Conservation (phyloP, 53 echinoderm and acorn worm genomes). For the Astropecten irregularis region DNA sequence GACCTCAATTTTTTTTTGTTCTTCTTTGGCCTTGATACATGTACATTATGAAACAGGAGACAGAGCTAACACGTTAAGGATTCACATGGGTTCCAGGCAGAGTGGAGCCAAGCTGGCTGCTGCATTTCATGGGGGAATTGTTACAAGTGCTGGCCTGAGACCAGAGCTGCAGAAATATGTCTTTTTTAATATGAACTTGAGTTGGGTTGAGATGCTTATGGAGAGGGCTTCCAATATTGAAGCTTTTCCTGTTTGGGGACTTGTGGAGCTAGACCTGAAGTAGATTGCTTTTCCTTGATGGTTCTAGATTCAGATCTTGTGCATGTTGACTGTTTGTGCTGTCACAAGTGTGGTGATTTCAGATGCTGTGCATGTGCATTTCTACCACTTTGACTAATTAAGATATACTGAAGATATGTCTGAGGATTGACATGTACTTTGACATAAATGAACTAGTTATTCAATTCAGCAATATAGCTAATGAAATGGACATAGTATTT, state of each 20-base stretch:
- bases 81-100: conserved; percentile 24
- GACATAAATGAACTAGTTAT: too few species aligned
- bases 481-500: too few species aligned
- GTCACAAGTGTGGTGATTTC: too few species aligned
- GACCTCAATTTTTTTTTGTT: conserved; percentile 38
- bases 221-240: conserved; percentile 51
- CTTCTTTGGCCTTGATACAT: conserved; percentile 44
- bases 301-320: neutral
- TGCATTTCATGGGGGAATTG: conserved; percentile 47
- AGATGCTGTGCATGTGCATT: too few species aligned
- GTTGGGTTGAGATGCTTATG: conserved; percentile 10
- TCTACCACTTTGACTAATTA: too few species aligned
- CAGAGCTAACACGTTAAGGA: conserved; percentile 8
- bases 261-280: conserved; percentile 50
- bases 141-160: conserved; percentile 39
- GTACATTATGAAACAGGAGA: conserved; percentile 40
- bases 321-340: neutral
- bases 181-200: conserved; percentile 56
- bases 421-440: too few species aligned
- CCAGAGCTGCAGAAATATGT: conserved; percentile 51
- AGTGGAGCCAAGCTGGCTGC: conserved; percentile 44
- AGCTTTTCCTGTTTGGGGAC: conserved; percentile 59
- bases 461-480: too few species aligned
- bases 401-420: too few species aligned
- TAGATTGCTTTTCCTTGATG: conserved; percentile 44